Conservation (phyloP, 2,113 vertebrate genomes). For the Lophochroa leadbeateri region DNA sequence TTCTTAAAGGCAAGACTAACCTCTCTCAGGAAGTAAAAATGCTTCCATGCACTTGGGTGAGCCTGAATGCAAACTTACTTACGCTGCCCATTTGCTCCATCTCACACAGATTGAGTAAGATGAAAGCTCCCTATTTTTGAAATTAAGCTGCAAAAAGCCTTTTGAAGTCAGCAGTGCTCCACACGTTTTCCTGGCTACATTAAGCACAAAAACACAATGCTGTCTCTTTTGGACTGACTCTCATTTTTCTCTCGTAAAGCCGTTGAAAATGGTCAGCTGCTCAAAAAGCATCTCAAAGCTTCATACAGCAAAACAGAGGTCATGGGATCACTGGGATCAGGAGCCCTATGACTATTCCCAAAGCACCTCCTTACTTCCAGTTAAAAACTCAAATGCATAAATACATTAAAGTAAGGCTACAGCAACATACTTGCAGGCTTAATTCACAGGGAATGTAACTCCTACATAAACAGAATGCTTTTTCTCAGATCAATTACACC, state of each 20-base stretch:
- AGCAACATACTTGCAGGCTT: conserved; percentile 12
- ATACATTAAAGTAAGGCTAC: neutral
- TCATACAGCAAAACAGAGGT: neutral
- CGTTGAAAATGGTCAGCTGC: neutral
- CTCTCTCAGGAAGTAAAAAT: neutral
- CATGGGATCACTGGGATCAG: neutral
- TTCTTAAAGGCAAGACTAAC: neutral
- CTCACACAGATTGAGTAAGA: neutral
- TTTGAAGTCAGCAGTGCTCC: neutral
- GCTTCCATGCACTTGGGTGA: neutral
- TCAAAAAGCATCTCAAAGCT: neutral
- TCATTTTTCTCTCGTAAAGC: neutral
- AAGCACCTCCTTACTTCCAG: neutral
- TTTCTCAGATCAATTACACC: neutral
- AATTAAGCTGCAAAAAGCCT: neutral
- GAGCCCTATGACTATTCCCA: neutral
- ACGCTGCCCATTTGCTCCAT: neutral
- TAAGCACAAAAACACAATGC: neutral
- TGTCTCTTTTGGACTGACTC: neutral
- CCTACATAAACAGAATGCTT: conserved; percentile 65
- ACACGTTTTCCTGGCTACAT: neutral
- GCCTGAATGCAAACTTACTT: neutral
- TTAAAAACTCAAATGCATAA: neutral
- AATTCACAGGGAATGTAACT: conserved; percentile 55
- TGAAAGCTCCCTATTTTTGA: neutral